Evolutionary conservation across 2,888 invertebrate genomes (phyloP).

Genomic region (Candidula unifasciata): DNA sequence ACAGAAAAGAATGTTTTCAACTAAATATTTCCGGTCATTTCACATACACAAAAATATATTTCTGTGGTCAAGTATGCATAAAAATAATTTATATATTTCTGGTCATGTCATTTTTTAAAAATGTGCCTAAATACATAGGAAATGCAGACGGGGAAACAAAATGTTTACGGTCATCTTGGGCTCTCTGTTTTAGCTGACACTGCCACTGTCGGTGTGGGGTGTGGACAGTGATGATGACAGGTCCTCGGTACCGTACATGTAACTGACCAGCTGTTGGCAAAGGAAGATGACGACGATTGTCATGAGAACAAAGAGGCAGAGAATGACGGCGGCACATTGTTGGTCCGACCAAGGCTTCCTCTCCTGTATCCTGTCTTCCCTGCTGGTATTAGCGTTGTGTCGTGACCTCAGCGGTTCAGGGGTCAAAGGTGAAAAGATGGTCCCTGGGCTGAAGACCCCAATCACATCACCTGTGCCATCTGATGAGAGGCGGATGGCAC

Average conservation of each 20-base stretch:
- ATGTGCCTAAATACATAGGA: neutral
- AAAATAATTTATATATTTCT: neutral
- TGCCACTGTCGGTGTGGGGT: neutral
- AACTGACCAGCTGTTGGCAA: slow-evolving; percentile 78
- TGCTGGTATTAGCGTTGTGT: slow-evolving; percentile 8
- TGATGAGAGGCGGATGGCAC: slow-evolving; percentile 83
- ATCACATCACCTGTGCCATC: slow-evolving; percentile 79
- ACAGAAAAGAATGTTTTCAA: neutral
- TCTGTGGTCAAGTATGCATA: neutral
- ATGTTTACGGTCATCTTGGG: neutral
- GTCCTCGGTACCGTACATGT: slow-evolving; percentile 25
- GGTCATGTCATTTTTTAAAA: neutral
- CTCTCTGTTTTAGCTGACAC: neutral
- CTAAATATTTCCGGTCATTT: slow-evolving; percentile 1
- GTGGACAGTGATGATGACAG: slow-evolving; percentile 4
- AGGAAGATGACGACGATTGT: slow-evolving; percentile 83
- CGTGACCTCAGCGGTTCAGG: slow-evolving; percentile 64
- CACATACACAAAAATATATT: slow-evolving; percentile 1
- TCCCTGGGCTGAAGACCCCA: slow-evolving; percentile 85
- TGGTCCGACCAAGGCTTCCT: slow-evolving; percentile 80
- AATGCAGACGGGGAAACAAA: neutral
- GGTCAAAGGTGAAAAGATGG: slow-evolving; percentile 81
- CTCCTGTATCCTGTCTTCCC: slow-evolving; percentile 52
- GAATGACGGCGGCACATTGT: slow-evolving; percentile 83
- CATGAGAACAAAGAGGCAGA: slow-evolving; percentile 82